Evolutionary conservation across 2,797 vertebrate species (phyloP).

Genomic region (Myripristis jacobus): DNA sequence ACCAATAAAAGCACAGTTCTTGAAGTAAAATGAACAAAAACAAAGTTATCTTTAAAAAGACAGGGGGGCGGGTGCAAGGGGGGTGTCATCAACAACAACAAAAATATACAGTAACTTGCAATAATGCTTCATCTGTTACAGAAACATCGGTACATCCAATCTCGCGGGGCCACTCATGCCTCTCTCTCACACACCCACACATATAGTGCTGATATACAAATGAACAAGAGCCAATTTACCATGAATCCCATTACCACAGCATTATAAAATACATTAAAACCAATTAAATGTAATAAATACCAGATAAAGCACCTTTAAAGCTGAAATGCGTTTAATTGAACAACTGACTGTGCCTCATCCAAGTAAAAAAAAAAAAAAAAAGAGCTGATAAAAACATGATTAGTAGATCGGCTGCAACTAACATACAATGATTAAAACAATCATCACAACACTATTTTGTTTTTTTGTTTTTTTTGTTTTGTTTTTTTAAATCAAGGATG

Average conservation of each 20-base stretch:
- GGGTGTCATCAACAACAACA: conserved; percentile 15
- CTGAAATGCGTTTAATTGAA: conserved; percentile 80
- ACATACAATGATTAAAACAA: conserved; percentile 58
- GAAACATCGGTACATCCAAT: conserved; percentile 48
- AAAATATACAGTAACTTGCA: conserved; percentile 71
- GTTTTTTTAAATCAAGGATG: conserved; percentile 41
- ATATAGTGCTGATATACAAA: conserved; percentile 52
- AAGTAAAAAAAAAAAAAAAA: conserved; percentile 59
- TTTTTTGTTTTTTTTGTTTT: conserved; percentile 26
- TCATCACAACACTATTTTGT: conserved; percentile 53
- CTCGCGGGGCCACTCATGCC: conserved; percentile 32
- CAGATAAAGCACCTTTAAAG: conserved; percentile 81
- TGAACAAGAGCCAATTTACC: conserved; percentile 54
- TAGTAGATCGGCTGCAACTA: conserved; percentile 66
- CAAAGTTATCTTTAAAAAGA: conserved; percentile 58
- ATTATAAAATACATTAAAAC: conserved; percentile 61
- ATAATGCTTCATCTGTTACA: conserved; percentile 66
- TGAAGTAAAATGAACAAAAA: conserved; percentile 66
- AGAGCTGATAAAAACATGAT: conserved; percentile 61
- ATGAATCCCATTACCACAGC: conserved; percentile 73
- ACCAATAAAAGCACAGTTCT: conserved; percentile 66
- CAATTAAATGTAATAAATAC: conserved; percentile 83
- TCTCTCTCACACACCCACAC: conserved; percentile 3
- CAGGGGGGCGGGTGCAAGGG: conserved; percentile 20
- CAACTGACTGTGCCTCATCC: conserved; percentile 72